Evolutionary conservation across 2,797 vertebrate genomes (phyloP).

Genomic region (Paedocypris micromegethes): DNA sequence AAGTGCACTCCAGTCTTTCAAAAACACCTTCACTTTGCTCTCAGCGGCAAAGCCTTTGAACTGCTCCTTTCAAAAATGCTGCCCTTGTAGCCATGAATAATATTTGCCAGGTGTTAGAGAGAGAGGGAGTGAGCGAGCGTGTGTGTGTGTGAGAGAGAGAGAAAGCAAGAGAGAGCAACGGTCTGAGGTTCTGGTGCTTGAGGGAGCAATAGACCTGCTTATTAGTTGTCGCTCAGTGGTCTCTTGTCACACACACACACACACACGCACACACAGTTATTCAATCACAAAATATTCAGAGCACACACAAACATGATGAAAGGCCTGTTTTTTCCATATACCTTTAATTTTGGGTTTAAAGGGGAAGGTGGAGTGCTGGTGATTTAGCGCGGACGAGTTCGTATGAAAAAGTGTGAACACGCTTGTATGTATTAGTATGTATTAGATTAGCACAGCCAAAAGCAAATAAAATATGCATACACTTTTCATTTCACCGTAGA

Average conservation of each 20-base stretch:
- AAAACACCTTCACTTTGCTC: constrained; percentile 68
- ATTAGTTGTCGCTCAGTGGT: constrained; percentile 55
- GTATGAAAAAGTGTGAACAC: constrained; percentile 64
- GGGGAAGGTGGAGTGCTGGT: constrained; percentile 64
- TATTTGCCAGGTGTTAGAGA: constrained; percentile 77
- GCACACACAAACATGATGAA: constrained; percentile 54
- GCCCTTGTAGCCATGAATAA: constrained; percentile 83
- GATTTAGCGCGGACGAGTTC: constrained; percentile 67
- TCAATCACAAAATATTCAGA: constrained; percentile 33
- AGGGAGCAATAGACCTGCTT: constrained; percentile 51
- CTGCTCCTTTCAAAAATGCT: constrained; percentile 77
- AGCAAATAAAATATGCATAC: too few species aligned
- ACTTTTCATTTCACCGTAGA: too few species aligned
- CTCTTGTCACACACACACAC: constrained; percentile 33
- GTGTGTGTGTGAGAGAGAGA: constrained; percentile 11
- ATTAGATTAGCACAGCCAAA: too few species aligned
- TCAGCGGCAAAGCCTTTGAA: constrained; percentile 75
- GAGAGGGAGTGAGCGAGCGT: constrained; percentile 41
- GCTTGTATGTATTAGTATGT: constrained; percentile 54
- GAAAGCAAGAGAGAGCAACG: constrained; percentile 37
- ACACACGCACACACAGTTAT: constrained; percentile 9
- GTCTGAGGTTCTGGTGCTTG: constrained; percentile 46
- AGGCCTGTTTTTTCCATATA: constrained; percentile 72
- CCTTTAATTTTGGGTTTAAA: constrained; percentile 77
- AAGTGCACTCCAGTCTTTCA: constrained; percentile 74